These are phyloP conservation scores for Elephantulus edwardii DNA, from an alignment of 2,113 vertebrate species.

Conservation along the genomic window DNA sequence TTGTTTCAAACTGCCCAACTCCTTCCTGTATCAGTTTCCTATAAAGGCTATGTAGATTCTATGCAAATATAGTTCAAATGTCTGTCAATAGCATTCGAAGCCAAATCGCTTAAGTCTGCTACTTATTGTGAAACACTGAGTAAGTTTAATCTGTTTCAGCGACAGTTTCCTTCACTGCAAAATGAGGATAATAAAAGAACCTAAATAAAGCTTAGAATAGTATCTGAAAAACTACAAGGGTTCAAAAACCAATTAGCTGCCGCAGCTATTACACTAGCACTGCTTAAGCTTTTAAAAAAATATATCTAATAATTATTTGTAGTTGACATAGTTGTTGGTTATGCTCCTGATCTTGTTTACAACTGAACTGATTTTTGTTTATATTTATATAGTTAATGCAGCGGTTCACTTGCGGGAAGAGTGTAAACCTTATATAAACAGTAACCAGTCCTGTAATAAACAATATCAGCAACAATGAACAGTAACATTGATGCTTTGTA, in stretches of 20 bases:
- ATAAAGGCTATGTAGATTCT: no score
- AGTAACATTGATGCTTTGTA: no score
- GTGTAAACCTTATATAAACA: no score
- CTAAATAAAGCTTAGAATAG: background rate
- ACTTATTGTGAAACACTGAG: background rate
- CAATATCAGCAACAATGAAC: no score
- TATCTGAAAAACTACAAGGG: background rate
- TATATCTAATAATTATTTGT: background rate
- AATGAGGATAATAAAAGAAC: background rate
- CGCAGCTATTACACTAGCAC: background rate
- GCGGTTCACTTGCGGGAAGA: no score
- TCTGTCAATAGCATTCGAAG: no score
- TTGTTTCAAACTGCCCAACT: no score
- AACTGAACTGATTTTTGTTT: background rate
- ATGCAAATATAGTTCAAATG: no score
- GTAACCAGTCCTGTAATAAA: no score
- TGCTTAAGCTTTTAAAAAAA: background rate
- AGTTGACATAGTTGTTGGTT: background rate
- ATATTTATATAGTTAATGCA: no score
- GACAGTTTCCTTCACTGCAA: background rate
- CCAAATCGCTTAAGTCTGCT: background rate
- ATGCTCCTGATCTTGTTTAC: background rate
- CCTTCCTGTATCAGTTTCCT: no score
- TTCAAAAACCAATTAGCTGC: background rate
- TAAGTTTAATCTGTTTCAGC: background rate